Evolutionary conservation across 2,113 vertebrate genomes (phyloP).

Genomic region (Accipiter virgatus): DNA sequence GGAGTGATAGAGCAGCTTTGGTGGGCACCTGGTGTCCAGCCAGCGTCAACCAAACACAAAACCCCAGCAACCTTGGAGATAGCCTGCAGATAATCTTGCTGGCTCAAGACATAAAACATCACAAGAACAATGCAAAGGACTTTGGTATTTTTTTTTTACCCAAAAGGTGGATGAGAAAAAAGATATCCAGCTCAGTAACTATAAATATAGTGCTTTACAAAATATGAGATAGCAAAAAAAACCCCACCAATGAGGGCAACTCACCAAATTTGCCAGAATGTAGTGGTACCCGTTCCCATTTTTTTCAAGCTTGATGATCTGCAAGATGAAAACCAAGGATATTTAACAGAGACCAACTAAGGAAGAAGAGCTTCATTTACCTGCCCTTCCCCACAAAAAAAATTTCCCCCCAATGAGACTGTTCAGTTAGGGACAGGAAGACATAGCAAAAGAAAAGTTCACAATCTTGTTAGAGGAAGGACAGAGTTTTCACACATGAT

Average conservation of each 20-base stretch:
- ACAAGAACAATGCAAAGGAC: background rate
- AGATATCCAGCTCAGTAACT: background rate
- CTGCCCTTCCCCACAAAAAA: no score
- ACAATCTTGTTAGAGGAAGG: background rate
- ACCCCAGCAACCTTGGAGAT: background rate
- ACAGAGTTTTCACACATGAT: background rate
- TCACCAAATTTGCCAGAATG: conserved; percentile 97
- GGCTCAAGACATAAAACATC: background rate
- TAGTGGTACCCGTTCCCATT: conserved; percentile 97
- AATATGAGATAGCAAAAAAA: background rate
- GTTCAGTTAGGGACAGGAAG: background rate
- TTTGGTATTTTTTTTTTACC: background rate
- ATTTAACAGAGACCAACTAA: background rate
- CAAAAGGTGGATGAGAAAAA: background rate
- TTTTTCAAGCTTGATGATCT: conserved; percentile 95
- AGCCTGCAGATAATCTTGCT: background rate
- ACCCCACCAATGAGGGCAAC: background rate
- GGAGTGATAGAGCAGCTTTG: background rate
- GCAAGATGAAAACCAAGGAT: conserved; percentile 45
- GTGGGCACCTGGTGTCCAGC: background rate
- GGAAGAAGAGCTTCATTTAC: background rate
- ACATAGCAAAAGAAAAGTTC: background rate
- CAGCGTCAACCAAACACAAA: background rate
- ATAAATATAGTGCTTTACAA: background rate
- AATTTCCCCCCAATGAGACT: background rate